A percentile compares a stretch with the other conserved stretches of the same genome.
Conservation (phyloP, 2,888 invertebrate species). For the Fragum fragum region DNA sequence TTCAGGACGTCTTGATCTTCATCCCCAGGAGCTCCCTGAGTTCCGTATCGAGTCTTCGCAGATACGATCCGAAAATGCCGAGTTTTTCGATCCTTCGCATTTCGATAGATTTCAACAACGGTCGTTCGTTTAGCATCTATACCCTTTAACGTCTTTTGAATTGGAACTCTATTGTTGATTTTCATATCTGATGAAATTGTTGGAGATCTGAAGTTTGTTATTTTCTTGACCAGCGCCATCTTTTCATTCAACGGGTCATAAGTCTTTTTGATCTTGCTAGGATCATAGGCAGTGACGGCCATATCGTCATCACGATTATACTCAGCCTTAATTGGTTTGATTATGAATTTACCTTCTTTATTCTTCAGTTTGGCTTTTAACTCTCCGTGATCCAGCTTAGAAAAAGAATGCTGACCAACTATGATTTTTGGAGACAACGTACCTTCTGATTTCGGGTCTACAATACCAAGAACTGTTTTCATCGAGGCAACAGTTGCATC, state of each 20-base stretch:
- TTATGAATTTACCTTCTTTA: conserved; percentile 69
- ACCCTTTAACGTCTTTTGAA: conserved; percentile 75
- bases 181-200: conserved; percentile 78
- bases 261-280: conserved; percentile 29
- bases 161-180: conserved; percentile 77
- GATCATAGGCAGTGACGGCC: conserved; percentile 57
- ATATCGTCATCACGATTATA: conserved; percentile 37
- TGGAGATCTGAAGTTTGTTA: conserved; percentile 69
- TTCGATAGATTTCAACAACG: conserved; percentile 75
- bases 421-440: conserved; percentile 67
- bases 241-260: conserved; percentile 71
- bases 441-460: conserved; percentile 70
- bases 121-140: conserved; percentile 73
- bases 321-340: conserved; percentile 67
- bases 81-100: conserved; percentile 73
- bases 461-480: conserved; percentile 67
- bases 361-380: conserved; percentile 72
- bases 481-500: conserved; percentile 36
- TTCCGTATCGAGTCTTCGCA: background rate
- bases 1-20: conserved; percentile 13
- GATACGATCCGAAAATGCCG: conserved; percentile 73
- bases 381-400: conserved; percentile 66
- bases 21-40: conserved; percentile 4
- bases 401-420: conserved; percentile 70
- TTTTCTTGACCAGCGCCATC: conserved; percentile 73